Conservation (phyloP, 2,888 invertebrate species). For the Baronia brevicornis region DNA sequence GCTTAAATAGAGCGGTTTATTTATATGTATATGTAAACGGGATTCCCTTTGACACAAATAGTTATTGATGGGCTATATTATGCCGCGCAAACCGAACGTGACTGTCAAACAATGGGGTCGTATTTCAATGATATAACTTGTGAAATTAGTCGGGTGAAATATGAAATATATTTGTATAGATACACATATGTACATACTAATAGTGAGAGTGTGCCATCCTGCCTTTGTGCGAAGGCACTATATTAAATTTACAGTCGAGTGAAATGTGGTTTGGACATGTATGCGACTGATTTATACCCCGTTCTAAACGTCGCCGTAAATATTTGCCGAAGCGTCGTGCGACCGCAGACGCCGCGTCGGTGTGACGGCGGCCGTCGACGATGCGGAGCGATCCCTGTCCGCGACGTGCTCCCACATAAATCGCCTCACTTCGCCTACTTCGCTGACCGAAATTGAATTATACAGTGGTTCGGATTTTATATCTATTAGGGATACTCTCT, state of each 20-base stretch:
- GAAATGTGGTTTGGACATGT: constrained; percentile 5
- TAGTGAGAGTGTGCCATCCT: too few species aligned
- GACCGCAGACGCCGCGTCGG: constrained; percentile 8
- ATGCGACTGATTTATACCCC: constrained; percentile 10
- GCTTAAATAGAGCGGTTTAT: background rate
- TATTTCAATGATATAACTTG: constrained; percentile 1
- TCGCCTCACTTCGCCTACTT: constrained; percentile 27
- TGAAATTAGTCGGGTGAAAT: background rate
- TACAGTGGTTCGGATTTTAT: constrained; percentile 64
- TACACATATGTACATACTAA: background rate
- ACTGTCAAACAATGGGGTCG: constrained; percentile 1
- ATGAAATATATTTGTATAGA: background rate
- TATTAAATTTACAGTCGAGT: constrained; percentile 6
- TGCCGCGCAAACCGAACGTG: background rate
- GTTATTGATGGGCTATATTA: constrained; percentile 1
- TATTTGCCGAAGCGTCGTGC: constrained; percentile 9
- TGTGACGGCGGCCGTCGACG: constrained; percentile 6
- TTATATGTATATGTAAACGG: background rate
- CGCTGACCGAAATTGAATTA: constrained; percentile 63
- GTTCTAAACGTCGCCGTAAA: constrained; percentile 10
- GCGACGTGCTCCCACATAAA: background rate
- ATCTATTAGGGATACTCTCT: constrained; percentile 65
- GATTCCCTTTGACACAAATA: background rate
- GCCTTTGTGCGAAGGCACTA: constrained; percentile 2
- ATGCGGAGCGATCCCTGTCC: background rate